Evolutionary conservation across 2,797 vertebrate genomes (phyloP).

Genomic region (Scleropages formosus): DNA sequence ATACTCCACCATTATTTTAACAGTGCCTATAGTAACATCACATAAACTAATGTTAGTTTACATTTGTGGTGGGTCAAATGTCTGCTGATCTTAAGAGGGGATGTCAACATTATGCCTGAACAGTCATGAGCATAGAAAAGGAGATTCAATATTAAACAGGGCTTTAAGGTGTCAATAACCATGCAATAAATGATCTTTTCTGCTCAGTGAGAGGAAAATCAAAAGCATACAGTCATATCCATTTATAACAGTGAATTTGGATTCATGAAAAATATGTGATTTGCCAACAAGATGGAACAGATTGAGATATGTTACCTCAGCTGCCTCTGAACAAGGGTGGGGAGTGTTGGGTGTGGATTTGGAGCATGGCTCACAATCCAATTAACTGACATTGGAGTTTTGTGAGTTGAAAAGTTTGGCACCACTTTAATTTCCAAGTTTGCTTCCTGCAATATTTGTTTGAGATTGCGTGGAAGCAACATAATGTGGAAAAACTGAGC

Average conservation of each 20-base stretch:
- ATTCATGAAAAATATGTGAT: conserved; percentile 27
- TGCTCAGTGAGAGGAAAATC: conserved; percentile 17
- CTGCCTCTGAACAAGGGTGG: background rate
- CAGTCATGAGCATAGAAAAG: background rate
- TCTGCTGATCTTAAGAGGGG: background rate
- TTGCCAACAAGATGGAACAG: conserved; percentile 28
- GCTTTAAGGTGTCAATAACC: background rate
- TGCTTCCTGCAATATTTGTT: conserved; percentile 1
- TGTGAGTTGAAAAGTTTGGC: background rate
- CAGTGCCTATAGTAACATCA: too few species aligned
- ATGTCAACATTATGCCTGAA: background rate
- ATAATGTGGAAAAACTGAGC: conserved; percentile 26
- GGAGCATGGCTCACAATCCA: background rate
- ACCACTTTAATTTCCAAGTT: background rate
- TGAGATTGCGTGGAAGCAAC: conserved; percentile 26
- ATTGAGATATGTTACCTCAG: background rate
- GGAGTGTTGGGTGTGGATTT: background rate
- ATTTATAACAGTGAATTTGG: conserved; percentile 38
- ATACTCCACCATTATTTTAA: too few species aligned
- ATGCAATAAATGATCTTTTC: conserved; percentile 6
- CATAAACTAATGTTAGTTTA: background rate
- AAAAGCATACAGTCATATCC: conserved; percentile 16
- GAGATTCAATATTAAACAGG: background rate
- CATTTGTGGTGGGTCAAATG: background rate
- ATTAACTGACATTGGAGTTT: conserved; percentile 12